Base-by-base conservation (phyloP, 2,888 invertebrate species). In the Itoplectis maculator region DNA sequence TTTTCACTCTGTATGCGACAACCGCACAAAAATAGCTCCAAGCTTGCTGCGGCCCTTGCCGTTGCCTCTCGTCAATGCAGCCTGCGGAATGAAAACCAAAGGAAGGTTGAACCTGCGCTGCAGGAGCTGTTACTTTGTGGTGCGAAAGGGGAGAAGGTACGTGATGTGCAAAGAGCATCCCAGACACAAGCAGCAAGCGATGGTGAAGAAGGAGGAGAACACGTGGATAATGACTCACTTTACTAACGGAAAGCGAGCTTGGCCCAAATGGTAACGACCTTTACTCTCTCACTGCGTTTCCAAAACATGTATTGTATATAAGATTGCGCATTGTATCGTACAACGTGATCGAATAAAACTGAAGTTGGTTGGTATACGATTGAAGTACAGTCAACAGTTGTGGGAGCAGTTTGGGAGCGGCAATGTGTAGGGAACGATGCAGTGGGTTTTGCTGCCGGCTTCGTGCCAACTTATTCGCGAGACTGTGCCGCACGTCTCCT, bases 101-200 rank as follows among this genome's bases (percentile, higher is more conserved):
- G 96, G 96, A 5, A 91, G 92, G 15, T 93, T 97, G 40, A 94
- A 94, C 78, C 94, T 95, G 74, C 95, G 98, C 51, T 98, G 98
- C 90, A 96, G 95, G 91, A 96, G 96, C 88, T 98, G 98, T 90
- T 96, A 96, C 88, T 94, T 96, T 88, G 95, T 96, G 11, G 93
- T 94, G 56, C 93, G 96, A 76, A 94, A 96, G 87, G 95, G 96
- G 86, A 94, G 96, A 79, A 90, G 95, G 86, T 96, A 95, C 91
- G 95, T 97, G 54, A 95, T 96, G 85, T 98, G 98, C 87, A 95
- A 95, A 75, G 95, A 95, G 37, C 95, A 95, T 89, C 96, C 96
- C 23, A 94, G 97, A 47, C 98, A 98, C 90, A 98, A 98, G 90
- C 97, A 97, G 93, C 96, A 96, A 95, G 93, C 95, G 15, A 95